phyloP scores from a whole-genome alignment of 2,113 vertebrate genomes.

The Perca fluviatilis region DNA sequence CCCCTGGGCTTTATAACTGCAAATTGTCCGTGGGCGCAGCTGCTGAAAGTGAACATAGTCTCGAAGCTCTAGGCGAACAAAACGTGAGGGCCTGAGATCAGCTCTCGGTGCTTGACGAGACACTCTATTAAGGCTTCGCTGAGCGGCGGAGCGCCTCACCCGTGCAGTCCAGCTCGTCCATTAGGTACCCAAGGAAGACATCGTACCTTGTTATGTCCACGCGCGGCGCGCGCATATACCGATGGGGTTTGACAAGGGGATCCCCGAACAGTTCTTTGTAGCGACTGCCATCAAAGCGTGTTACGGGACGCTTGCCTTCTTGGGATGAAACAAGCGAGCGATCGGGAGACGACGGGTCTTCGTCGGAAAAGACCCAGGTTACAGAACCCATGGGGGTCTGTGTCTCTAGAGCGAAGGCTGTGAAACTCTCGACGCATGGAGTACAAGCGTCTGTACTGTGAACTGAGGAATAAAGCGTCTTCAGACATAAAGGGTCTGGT shows the following conservation, averaged over 20 bases:
- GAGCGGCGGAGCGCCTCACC: too few species aligned
- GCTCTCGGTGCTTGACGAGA: background rate
- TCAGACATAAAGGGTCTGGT: constrained; percentile 1
- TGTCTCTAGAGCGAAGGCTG: background rate
- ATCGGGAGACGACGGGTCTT: rapidly evolving
- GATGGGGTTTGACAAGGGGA: rapidly evolving
- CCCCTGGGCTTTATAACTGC: rapidly evolving
- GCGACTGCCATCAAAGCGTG: constrained; percentile 14
- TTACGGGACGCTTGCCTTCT: background rate
- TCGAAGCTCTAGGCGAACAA: constrained; percentile 4
- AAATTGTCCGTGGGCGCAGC: background rate
- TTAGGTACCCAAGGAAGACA: background rate
- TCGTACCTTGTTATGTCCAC: background rate
- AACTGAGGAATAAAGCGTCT: background rate
- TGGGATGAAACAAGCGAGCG: background rate
- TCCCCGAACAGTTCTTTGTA: background rate
- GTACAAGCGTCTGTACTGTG: background rate
- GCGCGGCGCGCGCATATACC: background rate
- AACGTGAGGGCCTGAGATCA: background rate
- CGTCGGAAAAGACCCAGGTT: background rate
- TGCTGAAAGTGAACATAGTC: background rate
- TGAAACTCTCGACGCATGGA: background rate
- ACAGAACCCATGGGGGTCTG: background rate
- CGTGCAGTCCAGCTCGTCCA: background rate
- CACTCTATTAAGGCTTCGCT: constrained; percentile 1